phyloP scores from a whole-genome alignment of 2,797 vertebrate genomes.

The Spinibarbus caldwelli region DNA sequence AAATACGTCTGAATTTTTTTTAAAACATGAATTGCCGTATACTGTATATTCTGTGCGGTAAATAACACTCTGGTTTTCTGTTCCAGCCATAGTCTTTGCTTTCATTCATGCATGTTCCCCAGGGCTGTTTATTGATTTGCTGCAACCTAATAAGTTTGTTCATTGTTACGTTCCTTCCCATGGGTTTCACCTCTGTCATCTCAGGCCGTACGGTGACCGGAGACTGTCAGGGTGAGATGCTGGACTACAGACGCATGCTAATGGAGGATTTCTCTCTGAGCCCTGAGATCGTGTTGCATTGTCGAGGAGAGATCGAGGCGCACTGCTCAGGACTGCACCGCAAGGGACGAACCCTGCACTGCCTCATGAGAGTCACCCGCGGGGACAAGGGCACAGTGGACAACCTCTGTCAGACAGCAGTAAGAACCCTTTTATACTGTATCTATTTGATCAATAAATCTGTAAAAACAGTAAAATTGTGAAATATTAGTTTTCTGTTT shows the following conservation, averaged over 20 bases:
- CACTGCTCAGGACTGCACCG: slow-evolving; percentile 87
- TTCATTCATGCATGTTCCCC: neutral
- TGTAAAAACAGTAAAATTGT: neutral
- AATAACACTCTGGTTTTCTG: neutral
- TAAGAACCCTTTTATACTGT: slow-evolving; percentile 68
- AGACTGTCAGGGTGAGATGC: slow-evolving; percentile 89
- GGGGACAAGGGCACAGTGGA: slow-evolving; percentile 87
- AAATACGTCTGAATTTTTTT: neutral
- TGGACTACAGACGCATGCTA: slow-evolving; percentile 88
- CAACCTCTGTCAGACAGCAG: slow-evolving; percentile 87
- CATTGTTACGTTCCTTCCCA: neutral
- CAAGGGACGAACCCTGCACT: slow-evolving; percentile 92
- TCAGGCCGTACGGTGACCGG: slow-evolving; percentile 79
- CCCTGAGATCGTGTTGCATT: slow-evolving; percentile 88
- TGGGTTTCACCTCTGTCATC: neutral
- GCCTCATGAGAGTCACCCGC: slow-evolving; percentile 89
- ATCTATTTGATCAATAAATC: neutral
- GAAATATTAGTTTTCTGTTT: neutral
- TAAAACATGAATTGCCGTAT: neutral
- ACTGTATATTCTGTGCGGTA: neutral
- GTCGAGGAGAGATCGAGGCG: slow-evolving; percentile 85
- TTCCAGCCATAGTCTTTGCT: neutral
- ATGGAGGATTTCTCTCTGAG: slow-evolving; percentile 91
- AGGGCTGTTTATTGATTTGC: slow-evolving; percentile 14
- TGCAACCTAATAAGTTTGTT: slow-evolving; percentile 1